phyloP scores from a whole-genome alignment of 2,888 invertebrate species.

The Agriotes lineatus region DNA sequence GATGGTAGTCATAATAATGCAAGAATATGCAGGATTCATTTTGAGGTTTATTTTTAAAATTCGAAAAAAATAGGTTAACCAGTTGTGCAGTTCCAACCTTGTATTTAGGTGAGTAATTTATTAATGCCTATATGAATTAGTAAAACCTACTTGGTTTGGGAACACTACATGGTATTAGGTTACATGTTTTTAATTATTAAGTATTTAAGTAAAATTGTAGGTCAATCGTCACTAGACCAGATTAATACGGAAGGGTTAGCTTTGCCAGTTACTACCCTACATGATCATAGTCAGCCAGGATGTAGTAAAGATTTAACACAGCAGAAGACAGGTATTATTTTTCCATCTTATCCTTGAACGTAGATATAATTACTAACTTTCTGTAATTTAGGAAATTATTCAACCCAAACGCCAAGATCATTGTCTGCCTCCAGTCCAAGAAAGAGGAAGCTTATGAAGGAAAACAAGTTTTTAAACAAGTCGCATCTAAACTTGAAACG shows the following conservation, averaged over 20 bases:
- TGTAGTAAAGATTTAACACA: too few relatives aligned
- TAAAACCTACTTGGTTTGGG: neutral
- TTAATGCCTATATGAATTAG: neutral
- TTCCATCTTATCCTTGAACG: too few relatives aligned
- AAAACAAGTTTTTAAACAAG: neutral
- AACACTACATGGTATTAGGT: neutral
- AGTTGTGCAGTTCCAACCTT: neutral
- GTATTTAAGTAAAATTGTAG: too few relatives aligned
- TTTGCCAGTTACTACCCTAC: too few relatives aligned
- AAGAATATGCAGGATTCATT: neutral
- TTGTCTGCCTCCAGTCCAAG: slow-evolving; percentile 6
- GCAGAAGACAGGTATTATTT: neutral
- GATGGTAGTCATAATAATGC: too few relatives aligned
- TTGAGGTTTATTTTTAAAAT: neutral
- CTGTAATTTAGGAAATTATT: neutral
- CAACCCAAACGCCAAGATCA: neutral
- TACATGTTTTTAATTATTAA: neutral
- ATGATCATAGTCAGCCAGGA: too few relatives aligned
- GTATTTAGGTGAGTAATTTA: neutral
- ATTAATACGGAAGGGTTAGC: too few relatives aligned
- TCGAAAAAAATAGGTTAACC: neutral
- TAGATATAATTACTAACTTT: too few relatives aligned
- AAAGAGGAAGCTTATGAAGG: neutral
- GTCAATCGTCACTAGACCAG: too few relatives aligned
- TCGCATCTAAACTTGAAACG: neutral